Conservation (phyloP, 2,888 invertebrate genomes). For the Xestia sexstrigata region DNA sequence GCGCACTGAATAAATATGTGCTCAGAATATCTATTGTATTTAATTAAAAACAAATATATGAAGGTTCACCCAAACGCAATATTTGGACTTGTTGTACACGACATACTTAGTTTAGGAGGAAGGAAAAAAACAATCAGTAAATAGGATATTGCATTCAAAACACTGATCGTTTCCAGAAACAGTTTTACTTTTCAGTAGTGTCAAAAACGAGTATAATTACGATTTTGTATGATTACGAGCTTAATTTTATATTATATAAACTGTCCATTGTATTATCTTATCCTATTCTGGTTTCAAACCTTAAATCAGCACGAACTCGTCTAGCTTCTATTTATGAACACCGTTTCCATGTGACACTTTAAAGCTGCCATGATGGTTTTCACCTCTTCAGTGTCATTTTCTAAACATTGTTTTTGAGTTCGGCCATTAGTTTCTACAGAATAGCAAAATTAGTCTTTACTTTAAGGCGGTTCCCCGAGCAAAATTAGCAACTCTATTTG, state of each 20-base stretch:
- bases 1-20: neutral
- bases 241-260: too few species aligned
- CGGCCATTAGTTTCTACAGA: neutral
- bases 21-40: neutral
- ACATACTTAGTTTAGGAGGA: constrained; percentile 12
- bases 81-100: neutral
- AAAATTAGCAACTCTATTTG: too few species aligned
- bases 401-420: neutral
- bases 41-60: constrained; percentile 3
- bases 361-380: neutral
- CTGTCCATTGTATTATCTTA: too few species aligned
- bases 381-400: neutral
- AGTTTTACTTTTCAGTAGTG: neutral
- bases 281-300: too few species aligned
- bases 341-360: neutral
- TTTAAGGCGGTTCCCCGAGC: too few species aligned
- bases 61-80: constrained; percentile 5
- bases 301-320: too few species aligned
- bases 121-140: constrained; percentile 14
- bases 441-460: neutral
- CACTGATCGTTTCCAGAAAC: neutral
- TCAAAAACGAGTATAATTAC: neutral
- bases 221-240: too few species aligned
- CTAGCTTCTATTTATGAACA: neutral
- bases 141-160: neutral